A percentile compares a stretch with the other conserved stretches of the same genome.
These are phyloP conservation scores for Chrysoperla carnea DNA, from an alignment of 1,140 invertebrate species.

Conservation along the genomic window DNA sequence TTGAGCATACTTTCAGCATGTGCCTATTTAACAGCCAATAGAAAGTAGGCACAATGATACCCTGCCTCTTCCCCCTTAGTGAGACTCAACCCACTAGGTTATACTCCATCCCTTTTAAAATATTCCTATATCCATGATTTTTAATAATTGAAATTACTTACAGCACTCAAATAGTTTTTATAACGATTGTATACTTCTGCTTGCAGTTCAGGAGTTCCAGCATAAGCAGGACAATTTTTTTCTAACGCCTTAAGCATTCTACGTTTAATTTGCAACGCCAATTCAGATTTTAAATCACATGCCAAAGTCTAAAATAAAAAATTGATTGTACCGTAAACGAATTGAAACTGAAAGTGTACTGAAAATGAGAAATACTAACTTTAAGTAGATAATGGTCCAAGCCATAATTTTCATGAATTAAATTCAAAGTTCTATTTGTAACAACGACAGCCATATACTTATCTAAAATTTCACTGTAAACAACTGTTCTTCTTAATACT, in stretches of 20 bases:
- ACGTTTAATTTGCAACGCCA: constrained; percentile 69
- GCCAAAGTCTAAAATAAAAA: constrained; percentile 49
- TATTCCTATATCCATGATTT: too few relatives aligned
- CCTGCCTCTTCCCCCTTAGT: too few relatives aligned
- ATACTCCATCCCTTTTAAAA: too few relatives aligned
- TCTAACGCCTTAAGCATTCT: constrained; percentile 62
- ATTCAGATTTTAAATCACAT: constrained; percentile 65
- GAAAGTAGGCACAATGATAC: too few relatives aligned
- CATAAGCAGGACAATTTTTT: constrained; percentile 55
- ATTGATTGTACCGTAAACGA: too few relatives aligned
- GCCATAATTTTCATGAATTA: constrained; percentile 82
- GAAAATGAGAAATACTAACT: constrained; percentile 24
- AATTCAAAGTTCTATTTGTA: constrained; percentile 59
- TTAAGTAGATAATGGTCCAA: constrained; percentile 91
- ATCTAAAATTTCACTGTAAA: constrained; percentile 88
- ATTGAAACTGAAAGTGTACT: too few relatives aligned
- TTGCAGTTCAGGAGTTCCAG: constrained; percentile 48
- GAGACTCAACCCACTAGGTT: too few relatives aligned
- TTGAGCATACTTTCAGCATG: too few relatives aligned
- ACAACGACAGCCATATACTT: constrained; percentile 63
- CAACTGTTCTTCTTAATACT: constrained; percentile 49
- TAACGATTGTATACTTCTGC: constrained; percentile 69
- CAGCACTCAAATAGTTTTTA: constrained; percentile 58
- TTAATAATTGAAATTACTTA: constrained; percentile 26
- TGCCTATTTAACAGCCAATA: too few relatives aligned